Evolutionary conservation across 1,140 invertebrate genomes (phyloP).

Genomic region (Oryctes rhinoceros): DNA sequence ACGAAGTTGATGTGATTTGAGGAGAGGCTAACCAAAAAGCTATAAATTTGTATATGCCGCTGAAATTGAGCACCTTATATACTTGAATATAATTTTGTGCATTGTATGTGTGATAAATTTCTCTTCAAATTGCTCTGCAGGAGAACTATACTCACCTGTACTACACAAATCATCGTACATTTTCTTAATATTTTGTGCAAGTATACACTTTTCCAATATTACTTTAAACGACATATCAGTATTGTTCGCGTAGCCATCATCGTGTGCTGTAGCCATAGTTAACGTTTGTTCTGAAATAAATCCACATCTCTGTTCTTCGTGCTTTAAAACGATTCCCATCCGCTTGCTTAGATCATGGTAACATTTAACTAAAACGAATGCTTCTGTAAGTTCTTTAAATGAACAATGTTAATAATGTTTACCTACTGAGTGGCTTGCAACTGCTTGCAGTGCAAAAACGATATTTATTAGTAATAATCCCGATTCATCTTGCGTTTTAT

Average conservation of each 20-base stretch:
- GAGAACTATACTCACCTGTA: slow-evolving; percentile 64
- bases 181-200: slow-evolving; percentile 85
- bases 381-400: slow-evolving; percentile 35
- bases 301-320: slow-evolving; percentile 90
- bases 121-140: too few relatives aligned
- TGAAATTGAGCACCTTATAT: too few relatives aligned
- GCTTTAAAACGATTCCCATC: slow-evolving; percentile 85
- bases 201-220: slow-evolving; percentile 81
- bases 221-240: slow-evolving; percentile 72
- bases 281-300: slow-evolving; percentile 92
- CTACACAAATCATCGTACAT: slow-evolving; percentile 85
- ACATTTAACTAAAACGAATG: slow-evolving; percentile 75
- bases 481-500: slow-evolving; percentile 68
- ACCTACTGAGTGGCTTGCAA: slow-evolving; percentile 88
- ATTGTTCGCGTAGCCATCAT: slow-evolving; percentile 66
- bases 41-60: too few relatives aligned
- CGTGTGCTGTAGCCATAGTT: slow-evolving; percentile 80
- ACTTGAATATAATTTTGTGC: too few relatives aligned
- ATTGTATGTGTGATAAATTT: too few relatives aligned
- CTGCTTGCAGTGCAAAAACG: slow-evolving; percentile 89
- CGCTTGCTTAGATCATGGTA: slow-evolving; percentile 94
- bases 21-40: too few relatives aligned
- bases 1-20: too few relatives aligned
- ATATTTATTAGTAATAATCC: slow-evolving; percentile 88
- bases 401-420: slow-evolving; percentile 39